phyloP scores from a whole-genome alignment of 2,888 invertebrate genomes.

The Leucophora obtusa region DNA sequence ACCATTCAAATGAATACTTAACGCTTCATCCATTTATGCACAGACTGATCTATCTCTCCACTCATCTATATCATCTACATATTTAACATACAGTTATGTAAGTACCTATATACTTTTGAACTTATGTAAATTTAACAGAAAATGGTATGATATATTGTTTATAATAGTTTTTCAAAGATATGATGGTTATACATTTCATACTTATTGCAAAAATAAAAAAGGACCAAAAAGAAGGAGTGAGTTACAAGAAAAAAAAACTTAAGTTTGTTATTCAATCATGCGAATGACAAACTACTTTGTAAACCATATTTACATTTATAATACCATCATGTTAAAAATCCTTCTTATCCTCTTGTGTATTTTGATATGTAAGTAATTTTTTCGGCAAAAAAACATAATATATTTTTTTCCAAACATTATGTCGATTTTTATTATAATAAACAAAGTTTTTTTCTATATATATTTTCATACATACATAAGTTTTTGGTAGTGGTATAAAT shows the following conservation, averaged over 20 bases:
- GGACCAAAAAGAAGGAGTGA: background rate
- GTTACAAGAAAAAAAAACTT: background rate
- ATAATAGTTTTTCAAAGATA: background rate
- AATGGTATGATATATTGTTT: background rate
- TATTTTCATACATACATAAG: conserved; percentile 4
- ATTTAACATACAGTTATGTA: background rate
- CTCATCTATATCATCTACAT: conserved; percentile 5
- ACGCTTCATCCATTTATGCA: conserved; percentile 10
- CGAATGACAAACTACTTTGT: conserved; percentile 46
- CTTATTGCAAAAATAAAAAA: background rate
- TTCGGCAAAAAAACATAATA: background rate
- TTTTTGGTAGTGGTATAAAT: conserved; percentile 11
- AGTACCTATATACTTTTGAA: background rate
- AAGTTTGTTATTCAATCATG: conserved; percentile 37
- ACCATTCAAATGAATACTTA: conserved; percentile 22
- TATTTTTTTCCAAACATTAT: conserved; percentile 21
- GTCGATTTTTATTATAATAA: conserved; percentile 17
- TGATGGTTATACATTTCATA: background rate
- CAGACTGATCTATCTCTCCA: conserved; percentile 7
- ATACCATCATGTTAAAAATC: conserved; percentile 34
- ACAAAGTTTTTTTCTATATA: background rate
- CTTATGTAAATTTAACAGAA: background rate
- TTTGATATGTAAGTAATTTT: background rate
- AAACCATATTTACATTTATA: conserved; percentile 41
- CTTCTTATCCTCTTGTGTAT: conserved; percentile 17